Base-by-base conservation (phyloP, 2,888 invertebrate genomes). In the Cantharis rustica region DNA sequence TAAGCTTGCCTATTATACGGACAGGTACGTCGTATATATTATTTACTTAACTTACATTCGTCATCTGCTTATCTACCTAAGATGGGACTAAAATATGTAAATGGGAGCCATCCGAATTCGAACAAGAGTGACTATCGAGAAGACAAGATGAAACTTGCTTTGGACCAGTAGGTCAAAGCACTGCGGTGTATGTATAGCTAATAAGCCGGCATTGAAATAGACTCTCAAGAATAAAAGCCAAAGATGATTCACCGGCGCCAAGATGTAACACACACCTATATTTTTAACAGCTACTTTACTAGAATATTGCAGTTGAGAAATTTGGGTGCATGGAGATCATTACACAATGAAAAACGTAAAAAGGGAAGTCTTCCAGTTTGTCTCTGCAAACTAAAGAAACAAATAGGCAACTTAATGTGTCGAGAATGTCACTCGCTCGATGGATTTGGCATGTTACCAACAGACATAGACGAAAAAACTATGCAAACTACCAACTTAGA, bases 211-310 rank as follows among this genome's bases (percentile, higher is more conserved):
- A 31, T 77, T n/a, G 72, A 77, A 77, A 75, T 77, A 77, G 77
- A 69, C 72, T 31, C 69, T 27, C 68, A n/a, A 62, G 16, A 63
- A 71, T 26, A 70, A 75, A 75, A 72, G 72, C 72, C 77, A 71
- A 73, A 15, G 61, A 64, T 77, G 77, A 77, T 69, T 75, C 72
- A 70, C 68, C 63, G 77, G 77, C 77, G 77, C 77, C 77, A 74
- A 72, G 69, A 61, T 23, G 47, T n/a, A 47, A 47, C 47, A 47
- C 47, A 47, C 47, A 47, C 47, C 47, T 47, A 47, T 47, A 47
- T 47, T 47, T 47, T 47, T 47, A 47, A 47, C n/a, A 47, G 47
- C 47, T 47, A n/a, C 47, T 7, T 47, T 47, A 47, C 47, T 47
- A 47, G 47, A 47, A 47, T 47, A 47, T 47, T 47, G 47, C n/a